These are phyloP conservation scores for Bombus consobrinus DNA, from an alignment of 1,140 invertebrate genomes.

Conservation along the genomic window DNA sequence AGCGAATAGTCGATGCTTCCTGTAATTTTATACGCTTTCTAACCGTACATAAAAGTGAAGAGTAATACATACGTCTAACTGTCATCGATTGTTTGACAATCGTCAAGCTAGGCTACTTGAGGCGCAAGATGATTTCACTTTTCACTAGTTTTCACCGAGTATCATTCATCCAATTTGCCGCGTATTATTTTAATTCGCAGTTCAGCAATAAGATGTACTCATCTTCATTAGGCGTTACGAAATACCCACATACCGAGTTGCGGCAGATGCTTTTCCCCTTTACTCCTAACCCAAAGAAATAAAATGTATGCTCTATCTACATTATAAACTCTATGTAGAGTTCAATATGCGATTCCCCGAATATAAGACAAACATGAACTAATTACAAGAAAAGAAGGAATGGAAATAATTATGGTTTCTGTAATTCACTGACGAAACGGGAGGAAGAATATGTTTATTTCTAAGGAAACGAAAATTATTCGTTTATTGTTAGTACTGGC, in stretches of 20 bases:
- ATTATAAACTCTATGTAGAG: background rate
- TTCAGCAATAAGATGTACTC: background rate
- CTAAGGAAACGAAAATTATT: conserved; percentile 2
- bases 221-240: background rate
- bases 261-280: background rate
- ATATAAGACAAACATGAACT: background rate
- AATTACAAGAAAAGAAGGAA: background rate
- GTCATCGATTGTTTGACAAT: conserved; percentile 33
- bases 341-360: background rate
- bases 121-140: conserved; percentile 12
- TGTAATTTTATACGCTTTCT: conserved; percentile 67
- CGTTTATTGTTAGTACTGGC: conserved; percentile 41
- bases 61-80: background rate
- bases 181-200: background rate
- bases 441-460: conserved; percentile 16
- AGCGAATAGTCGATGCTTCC: conserved; percentile 50
- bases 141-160: conserved; percentile 6
- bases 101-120: background rate
- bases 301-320: background rate
- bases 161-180: background rate
- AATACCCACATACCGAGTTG: conserved; percentile 8
- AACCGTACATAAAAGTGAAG: conserved; percentile 38
- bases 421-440: background rate
- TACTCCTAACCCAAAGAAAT: background rate
- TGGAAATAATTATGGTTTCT: background rate